A percentile compares a stretch with the other conserved stretches of the same genome.
These are phyloP conservation scores for Centroberyx gerrardi DNA, from an alignment of 2,797 vertebrate genomes.

Conservation along the genomic window DNA sequence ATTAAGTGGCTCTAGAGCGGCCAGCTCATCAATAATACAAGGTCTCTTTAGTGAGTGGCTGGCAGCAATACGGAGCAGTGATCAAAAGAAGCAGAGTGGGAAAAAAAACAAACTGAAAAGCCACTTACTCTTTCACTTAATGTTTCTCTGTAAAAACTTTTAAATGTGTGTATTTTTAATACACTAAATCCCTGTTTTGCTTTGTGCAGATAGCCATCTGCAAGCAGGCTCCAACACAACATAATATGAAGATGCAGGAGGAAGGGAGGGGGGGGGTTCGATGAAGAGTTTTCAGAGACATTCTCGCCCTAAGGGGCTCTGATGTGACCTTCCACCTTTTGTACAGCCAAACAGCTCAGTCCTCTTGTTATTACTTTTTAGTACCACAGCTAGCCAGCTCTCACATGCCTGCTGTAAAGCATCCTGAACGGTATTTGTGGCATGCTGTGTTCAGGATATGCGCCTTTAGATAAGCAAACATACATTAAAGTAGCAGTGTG, in stretches of 20 bases:
- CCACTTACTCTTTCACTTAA: constrained; percentile 8
- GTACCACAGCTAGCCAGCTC: constrained; percentile 10
- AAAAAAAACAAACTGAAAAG: constrained; percentile 18
- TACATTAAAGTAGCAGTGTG: constrained; percentile 41
- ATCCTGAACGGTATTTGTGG: constrained; percentile 32
- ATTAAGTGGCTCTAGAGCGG: constrained; percentile 45
- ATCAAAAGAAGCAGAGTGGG: constrained; percentile 43
- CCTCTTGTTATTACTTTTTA: constrained; percentile 51
- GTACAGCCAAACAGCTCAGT: constrained; percentile 33
- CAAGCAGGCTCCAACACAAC: constrained; percentile 4
- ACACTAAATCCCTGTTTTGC: not conserved
- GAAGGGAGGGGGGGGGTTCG: not conserved
- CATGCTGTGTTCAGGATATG: constrained; percentile 24
- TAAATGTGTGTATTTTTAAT: not conserved
- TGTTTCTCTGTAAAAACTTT: not conserved
- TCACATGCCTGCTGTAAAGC: constrained; percentile 18
- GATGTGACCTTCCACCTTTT: constrained; percentile 41
- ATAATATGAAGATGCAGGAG: constrained; percentile 3
- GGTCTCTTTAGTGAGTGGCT: constrained; percentile 45
- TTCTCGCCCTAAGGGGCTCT: constrained; percentile 15
- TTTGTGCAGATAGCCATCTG: constrained; percentile 9
- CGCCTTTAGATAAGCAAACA: constrained; percentile 53
- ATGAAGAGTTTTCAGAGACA: constrained; percentile 1
- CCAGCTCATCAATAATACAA: constrained; percentile 72
- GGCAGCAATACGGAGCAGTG: constrained; percentile 41